Evolutionary conservation across 2,797 vertebrate species (phyloP), one percentile per base, ranked within the genome.

Genomic region (Poeciliopsis gracilis): DNA sequence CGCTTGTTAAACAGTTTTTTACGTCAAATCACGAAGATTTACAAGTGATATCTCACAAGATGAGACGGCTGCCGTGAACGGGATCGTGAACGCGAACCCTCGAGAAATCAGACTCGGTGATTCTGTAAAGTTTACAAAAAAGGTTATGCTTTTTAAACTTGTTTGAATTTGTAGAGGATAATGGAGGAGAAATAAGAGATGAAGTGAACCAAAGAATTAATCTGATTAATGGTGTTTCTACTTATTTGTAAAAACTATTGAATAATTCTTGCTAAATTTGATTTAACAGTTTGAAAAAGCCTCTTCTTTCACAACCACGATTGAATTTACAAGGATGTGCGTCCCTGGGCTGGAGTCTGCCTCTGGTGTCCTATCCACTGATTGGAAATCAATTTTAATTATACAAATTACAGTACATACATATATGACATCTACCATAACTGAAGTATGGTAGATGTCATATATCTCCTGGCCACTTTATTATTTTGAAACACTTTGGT

Each of bases 1-100:
- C 72, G 87, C 93, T 94, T 94, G 93, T 93, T 95, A 94, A 91
- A 86, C 87, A 86, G 81, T 85, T 88, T 86, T 86, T 91, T 90
- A 93, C 92, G 76, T 88, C 82, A 87, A 91, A 90, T 90, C 79
- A 91, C 78, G 59, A 45, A 67, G 33, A 76, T 90, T 79, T 91
- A 67, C 10, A 90, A 78, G 85, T 81, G 81, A 61, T 13, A 73
- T 91, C 87, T 66, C 47, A 69, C 18, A 73, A 84, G 73, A 74
- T 75, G 63, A 80, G 80, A 71, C 77, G 55, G 71, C 71, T 59
- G 66, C 72, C 15, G 70, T 12, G 10, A 67, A 41, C 38, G 36
- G 12, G 23, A 75, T 23, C 1, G 1, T 38, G 73, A 33, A 23
- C 57, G 15, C 10, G 49, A 49, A 74, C 15, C n/a, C 33, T 76